Evolutionary conservation across 1,140 invertebrate genomes (phyloP).

Genomic region (Danaus plexippus): DNA sequence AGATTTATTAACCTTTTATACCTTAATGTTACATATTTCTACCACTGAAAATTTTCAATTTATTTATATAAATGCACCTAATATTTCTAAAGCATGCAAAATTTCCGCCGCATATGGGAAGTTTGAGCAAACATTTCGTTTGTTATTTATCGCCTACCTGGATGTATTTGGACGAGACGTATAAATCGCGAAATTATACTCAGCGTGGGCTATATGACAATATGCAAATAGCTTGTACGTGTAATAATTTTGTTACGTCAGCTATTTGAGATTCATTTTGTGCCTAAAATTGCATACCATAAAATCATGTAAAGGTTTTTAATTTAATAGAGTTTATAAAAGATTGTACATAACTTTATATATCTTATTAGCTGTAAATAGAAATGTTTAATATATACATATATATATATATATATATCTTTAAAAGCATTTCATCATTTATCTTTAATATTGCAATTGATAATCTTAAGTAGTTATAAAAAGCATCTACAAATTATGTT

Average conservation of each 20-base stretch:
- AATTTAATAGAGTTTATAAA: too few relatives aligned
- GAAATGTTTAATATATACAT: too few relatives aligned
- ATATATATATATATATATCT: too few relatives aligned
- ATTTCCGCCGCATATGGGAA: slow-evolving; percentile 42
- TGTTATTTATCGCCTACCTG: slow-evolving; percentile 55
- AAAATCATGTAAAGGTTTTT: too few relatives aligned
- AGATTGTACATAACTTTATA: too few relatives aligned
- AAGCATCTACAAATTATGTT: neutral
- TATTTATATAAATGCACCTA: slow-evolving; percentile 14
- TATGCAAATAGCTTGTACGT: slow-evolving; percentile 34
- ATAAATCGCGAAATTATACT: slow-evolving; percentile 63
- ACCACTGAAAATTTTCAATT: neutral
- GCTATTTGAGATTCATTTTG: too few relatives aligned
- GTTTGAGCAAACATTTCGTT: slow-evolving; percentile 55
- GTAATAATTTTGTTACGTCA: neutral
- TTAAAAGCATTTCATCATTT: too few relatives aligned
- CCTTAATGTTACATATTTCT: slow-evolving; percentile 3
- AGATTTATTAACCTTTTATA: slow-evolving; percentile 6
- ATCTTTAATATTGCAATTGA: too few relatives aligned
- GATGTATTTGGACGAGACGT: slow-evolving; percentile 52
- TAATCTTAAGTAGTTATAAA: too few relatives aligned
- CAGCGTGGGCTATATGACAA: slow-evolving; percentile 58
- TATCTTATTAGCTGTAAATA: too few relatives aligned
- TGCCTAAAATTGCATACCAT: too few relatives aligned
- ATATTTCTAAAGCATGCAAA: slow-evolving; percentile 56